Evolutionary conservation across 2,113 vertebrate species (phyloP).

Genomic region (Grallaria varia): DNA sequence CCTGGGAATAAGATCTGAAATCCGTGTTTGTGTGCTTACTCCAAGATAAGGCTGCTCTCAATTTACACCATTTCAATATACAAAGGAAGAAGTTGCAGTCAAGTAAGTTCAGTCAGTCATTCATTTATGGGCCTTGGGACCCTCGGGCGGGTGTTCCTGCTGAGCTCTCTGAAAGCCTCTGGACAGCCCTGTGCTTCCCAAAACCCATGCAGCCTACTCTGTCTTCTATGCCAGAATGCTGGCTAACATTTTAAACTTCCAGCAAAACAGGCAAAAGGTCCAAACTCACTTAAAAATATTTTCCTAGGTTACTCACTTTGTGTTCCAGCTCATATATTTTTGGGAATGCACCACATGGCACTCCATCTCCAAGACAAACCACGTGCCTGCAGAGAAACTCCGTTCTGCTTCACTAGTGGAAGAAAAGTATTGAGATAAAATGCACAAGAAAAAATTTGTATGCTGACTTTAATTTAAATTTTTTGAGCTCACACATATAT

Average conservation of each 20-base stretch:
- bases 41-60: background rate
- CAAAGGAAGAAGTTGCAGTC: background rate
- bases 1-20: background rate
- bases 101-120: background rate
- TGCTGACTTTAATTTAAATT: background rate
- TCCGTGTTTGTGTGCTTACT: rapidly evolving
- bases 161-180: background rate
- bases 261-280: background rate
- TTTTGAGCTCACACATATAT: background rate
- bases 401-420: background rate
- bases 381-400: background rate
- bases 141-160: background rate
- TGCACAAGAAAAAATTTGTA: background rate
- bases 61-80: background rate
- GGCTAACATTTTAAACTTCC: background rate
- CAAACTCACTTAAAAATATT: background rate
- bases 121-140: background rate
- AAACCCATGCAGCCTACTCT: background rate
- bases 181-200: background rate
- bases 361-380: background rate
- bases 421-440: background rate
- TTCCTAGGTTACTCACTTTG: background rate
- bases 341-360: background rate
- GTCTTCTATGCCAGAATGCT: background rate
- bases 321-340: background rate